Base-by-base conservation (phyloP, 2,888 invertebrate species). In the Stenodera caucasica region DNA sequence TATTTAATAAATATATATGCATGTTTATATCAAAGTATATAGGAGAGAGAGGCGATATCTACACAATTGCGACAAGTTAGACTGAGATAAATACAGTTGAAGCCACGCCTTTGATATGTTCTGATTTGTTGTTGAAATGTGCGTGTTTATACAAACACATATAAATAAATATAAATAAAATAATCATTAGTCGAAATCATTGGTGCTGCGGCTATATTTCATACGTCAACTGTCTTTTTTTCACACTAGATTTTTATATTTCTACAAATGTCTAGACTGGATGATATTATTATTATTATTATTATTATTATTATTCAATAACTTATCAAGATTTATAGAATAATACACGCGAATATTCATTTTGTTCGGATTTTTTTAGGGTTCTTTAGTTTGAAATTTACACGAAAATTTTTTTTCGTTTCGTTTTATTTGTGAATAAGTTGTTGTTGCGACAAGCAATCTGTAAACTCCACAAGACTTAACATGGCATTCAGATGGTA, bases 371-470 rank as follows among this genome's bases (percentile, higher is more conserved):
- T 29, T 29, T 29, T 29, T 29, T 29, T 29, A 6, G 29, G 5
- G 4, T 29, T 4, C 7, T 29, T 29, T n/a, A n/a, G n/a, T n/a
- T n/a, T n/a, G n/a, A n/a, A n/a, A n/a, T n/a, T n/a, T n/a, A n/a
- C n/a, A n/a, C n/a, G n/a, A n/a, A n/a, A n/a, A 40, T 15, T 4
- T 8, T 15, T 5, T 40, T 40, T 40, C 18, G 37, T 40, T 40
- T 8, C 8, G 7, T 40, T 15, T 40, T 18, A 15, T 18, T 40
- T 68, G 67, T 68, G 70, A 70, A 69, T 71, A 69, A 72, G 68
- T 70, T 68, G 70, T 66, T 67, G 65, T 70, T 67, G 65, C 60
- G 66, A 69, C 69, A 71, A 70, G 67, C 69, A 72, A 72, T 71
- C 72, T 72, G 72, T 72, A 70, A 70, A 69, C 66, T 58, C 37